Conservation (phyloP, 2,113 vertebrate species). For the Centropus unirufus region DNA sequence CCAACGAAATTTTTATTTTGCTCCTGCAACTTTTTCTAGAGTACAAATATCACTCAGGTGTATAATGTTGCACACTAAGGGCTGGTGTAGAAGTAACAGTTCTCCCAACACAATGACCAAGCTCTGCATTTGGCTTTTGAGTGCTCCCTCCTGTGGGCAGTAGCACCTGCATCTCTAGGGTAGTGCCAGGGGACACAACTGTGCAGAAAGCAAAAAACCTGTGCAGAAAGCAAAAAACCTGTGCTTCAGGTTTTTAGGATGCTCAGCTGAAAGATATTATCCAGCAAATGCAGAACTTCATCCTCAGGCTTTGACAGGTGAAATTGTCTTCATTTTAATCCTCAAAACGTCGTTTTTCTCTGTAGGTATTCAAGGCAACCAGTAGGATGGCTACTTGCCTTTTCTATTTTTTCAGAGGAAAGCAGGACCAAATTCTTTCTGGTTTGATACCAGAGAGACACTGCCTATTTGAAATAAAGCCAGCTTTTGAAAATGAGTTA, state of each 20-base stretch:
- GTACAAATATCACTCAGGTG: not conserved
- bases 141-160: not conserved
- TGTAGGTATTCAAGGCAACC: conserved; percentile 3
- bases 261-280: not conserved
- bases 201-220: not conserved
- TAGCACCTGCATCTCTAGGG: not conserved
- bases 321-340: not conserved
- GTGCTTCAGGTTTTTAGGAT: not conserved
- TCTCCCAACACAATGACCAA: not conserved
- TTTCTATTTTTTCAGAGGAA: conserved; percentile 23
- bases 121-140: not conserved
- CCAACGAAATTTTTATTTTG: not conserved
- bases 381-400: conserved; percentile 39
- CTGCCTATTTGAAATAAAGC: conserved; percentile 48
- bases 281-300: not conserved
- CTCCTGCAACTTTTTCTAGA: not conserved
- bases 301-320: not conserved
- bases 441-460: conserved; percentile 51
- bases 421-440: conserved; percentile 15
- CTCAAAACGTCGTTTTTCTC: not conserved
- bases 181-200: not conserved
- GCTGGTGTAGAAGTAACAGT: not conserved
- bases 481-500: conserved; percentile 61
- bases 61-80: not conserved
- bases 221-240: conserved; percentile 10